Conservation (phyloP, 2,888 invertebrate genomes). For the Mayetiola destructor region DNA sequence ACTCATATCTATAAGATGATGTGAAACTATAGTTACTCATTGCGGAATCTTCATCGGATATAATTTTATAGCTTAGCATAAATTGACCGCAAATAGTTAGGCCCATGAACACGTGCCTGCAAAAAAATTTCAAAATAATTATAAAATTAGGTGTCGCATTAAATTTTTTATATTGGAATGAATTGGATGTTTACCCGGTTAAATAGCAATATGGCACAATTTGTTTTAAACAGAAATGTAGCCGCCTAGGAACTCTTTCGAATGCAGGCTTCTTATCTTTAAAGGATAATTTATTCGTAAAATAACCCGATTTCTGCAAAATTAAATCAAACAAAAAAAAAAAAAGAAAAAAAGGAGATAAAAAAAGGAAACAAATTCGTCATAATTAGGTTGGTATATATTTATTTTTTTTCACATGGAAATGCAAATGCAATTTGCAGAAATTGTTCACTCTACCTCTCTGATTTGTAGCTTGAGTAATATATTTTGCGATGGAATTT, state of each 20-base stretch:
- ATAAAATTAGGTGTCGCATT: conserved; percentile 17
- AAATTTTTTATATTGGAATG: not conserved
- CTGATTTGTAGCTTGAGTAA: conserved; percentile 43
- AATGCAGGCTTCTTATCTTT: conserved; percentile 36
- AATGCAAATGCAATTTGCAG: not conserved
- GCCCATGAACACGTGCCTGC: conserved; percentile 83
- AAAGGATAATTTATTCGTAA: conserved; percentile 36
- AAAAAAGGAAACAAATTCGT: not conserved
- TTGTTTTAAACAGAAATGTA: conserved; percentile 47
- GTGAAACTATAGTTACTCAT: conserved; percentile 41
- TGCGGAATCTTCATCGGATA: conserved; percentile 39
- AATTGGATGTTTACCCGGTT: conserved; percentile 27
- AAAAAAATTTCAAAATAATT: no score
- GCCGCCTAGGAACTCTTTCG: conserved; percentile 42
- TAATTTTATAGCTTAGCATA: conserved; percentile 64
- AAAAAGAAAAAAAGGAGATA: conserved; percentile 21
- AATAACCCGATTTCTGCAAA: conserved; percentile 39
- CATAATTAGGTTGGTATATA: conserved; percentile 20
- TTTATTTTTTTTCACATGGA: conserved; percentile 20
- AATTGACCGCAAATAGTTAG: conserved; percentile 89
- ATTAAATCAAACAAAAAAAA: not conserved
- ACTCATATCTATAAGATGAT: conserved; percentile 48
- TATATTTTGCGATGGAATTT: conserved; percentile 24
- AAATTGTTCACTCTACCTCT: conserved; percentile 37
- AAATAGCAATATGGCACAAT: conserved; percentile 43